phyloP scores from a whole-genome alignment of 2,797 vertebrate species.

The Pyrocephalus nanus region DNA sequence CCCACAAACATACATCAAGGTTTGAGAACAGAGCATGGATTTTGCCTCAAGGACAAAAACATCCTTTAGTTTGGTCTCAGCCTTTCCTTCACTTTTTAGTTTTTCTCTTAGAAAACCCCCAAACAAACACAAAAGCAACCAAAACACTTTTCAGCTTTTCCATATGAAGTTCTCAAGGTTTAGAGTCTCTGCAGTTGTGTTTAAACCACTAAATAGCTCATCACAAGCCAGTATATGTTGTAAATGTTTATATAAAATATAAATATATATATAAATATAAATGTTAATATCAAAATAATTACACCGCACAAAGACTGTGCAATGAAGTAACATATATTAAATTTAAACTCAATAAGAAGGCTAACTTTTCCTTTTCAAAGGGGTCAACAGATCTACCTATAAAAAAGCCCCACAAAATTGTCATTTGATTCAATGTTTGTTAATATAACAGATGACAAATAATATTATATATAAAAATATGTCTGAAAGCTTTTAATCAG shows the following conservation, averaged over 20 bases:
- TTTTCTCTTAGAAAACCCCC: not conserved
- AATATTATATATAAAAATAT: not conserved
- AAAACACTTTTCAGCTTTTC: not conserved
- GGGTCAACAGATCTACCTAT: not conserved
- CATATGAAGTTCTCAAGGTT: not conserved
- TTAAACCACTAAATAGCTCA: not conserved
- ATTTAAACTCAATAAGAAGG: not conserved
- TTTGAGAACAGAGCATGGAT: not conserved
- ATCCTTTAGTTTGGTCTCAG: not conserved
- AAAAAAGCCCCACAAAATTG: not conserved
- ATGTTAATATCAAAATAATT: not conserved
- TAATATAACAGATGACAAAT: not conserved
- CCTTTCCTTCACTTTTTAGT: not conserved
- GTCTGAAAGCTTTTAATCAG: not conserved
- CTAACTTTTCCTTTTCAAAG: not conserved
- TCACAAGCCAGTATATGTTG: no score
- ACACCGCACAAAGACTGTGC: not conserved
- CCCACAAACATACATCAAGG: fast-evolving
- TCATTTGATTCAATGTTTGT: not conserved
- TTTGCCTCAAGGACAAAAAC: not conserved
- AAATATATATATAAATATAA: no score
- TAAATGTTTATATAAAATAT: not conserved
- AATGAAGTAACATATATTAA: not conserved
- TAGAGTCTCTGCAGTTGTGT: not conserved
- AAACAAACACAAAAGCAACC: not conserved